A percentile compares a stretch with the other conserved stretches of the same genome.
Conservation (phyloP, 2,888 invertebrate species). For the Chymomyza procnemis region DNA sequence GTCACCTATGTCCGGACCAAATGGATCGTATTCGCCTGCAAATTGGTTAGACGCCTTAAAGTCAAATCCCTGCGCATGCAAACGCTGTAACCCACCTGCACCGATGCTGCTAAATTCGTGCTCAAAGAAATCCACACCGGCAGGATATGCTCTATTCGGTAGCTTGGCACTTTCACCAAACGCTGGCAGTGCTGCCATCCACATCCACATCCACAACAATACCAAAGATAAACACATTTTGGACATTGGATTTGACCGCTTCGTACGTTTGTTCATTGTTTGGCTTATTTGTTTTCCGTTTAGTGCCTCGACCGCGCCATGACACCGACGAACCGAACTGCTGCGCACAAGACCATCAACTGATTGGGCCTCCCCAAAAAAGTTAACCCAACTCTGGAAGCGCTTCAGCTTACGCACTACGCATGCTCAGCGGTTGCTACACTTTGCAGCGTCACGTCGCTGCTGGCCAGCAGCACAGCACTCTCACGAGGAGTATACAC, state of each 20-base stretch:
- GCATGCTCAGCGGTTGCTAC: constrained; percentile 1
- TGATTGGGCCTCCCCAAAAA: constrained; percentile 34
- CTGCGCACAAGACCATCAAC: constrained; percentile 51
- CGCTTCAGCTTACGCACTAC: not conserved
- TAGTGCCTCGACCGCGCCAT: constrained; percentile 46
- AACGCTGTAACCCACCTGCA: constrained; percentile 40
- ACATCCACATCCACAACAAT: constrained; percentile 21
- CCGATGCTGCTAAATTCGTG: constrained; percentile 64
- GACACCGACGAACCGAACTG: constrained; percentile 44
- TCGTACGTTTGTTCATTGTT: constrained; percentile 5
- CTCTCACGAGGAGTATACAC: not conserved
- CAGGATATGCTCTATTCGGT: constrained; percentile 44
- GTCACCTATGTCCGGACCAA: constrained; percentile 53
- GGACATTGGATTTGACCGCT: not conserved
- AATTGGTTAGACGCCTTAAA: not conserved
- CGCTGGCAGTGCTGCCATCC: constrained; percentile 24
- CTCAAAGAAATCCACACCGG: constrained; percentile 71
- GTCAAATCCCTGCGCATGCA: not conserved
- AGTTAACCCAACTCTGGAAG: not conserved
- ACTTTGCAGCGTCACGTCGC: not conserved
- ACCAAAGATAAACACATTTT: constrained; percentile 2
- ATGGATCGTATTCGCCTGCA: constrained; percentile 61
- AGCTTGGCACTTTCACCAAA: constrained; percentile 54
- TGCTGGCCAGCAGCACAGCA: not conserved
- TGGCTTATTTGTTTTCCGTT: constrained; percentile 23